Evolutionary conservation across 2,797 vertebrate species (phyloP).

Genomic region (Ctenopoma multispine): DNA sequence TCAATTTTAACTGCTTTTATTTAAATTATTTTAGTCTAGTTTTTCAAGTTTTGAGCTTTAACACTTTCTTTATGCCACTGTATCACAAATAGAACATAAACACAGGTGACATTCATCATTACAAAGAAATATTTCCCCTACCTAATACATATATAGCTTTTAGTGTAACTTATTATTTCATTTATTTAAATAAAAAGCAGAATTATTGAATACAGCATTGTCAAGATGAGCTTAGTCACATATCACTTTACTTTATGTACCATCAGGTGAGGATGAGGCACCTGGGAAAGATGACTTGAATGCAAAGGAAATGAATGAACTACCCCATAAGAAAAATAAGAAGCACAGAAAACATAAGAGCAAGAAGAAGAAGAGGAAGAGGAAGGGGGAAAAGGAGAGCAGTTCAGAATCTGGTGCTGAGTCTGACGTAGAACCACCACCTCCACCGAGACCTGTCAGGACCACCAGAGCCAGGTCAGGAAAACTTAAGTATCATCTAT

Average conservation of each 20-base stretch:
- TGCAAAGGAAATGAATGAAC: slow-evolving; percentile 79
- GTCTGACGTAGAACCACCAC: slow-evolving; percentile 77
- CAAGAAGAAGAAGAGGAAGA: slow-evolving; percentile 87
- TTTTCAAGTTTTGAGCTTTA: background rate
- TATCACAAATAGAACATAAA: background rate
- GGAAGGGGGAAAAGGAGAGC: slow-evolving; percentile 85
- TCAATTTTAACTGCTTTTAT: background rate
- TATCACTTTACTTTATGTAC: background rate
- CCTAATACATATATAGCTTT: background rate
- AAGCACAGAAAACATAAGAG: slow-evolving; percentile 89
- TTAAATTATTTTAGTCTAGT: background rate
- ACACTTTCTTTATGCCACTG: background rate
- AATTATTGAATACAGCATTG: background rate
- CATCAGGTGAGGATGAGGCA: slow-evolving; percentile 82
- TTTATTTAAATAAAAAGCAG: too few relatives aligned
- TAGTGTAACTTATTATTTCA: background rate
- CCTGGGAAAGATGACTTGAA: slow-evolving; percentile 77
- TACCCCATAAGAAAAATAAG: slow-evolving; percentile 86
- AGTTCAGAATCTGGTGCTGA: slow-evolving; percentile 86
- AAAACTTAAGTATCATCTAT: background rate
- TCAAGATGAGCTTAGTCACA: background rate
- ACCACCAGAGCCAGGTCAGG: slow-evolving; percentile 82
- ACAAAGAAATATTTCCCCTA: background rate
- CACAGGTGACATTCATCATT: background rate
- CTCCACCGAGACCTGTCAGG: slow-evolving; percentile 64